Evolutionary conservation across 2,113 vertebrate genomes (phyloP), one percentile per base, ranked within the genome.

Genomic region (Sardina pilchardus): DNA sequence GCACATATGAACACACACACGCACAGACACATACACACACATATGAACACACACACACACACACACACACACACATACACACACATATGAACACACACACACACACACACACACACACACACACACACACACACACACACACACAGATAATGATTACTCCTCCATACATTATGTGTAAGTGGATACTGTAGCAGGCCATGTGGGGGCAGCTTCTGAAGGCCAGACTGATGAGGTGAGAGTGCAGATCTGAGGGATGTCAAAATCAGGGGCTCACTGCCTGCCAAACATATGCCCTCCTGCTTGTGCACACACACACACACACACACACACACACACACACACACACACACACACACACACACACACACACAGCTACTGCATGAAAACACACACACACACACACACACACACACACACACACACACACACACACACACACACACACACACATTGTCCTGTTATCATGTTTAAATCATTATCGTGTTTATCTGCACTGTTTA

Each of bases 61-160:
- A 6, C 56, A 63, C 67, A 63, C 81, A 47, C 82, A 56, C 43
- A 67, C 81, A 88, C 86, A 83, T 86, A 82, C 75, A 47, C 80
- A 83, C 78, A 87, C 86, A 86, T 78, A 48, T 71, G n/a, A 1
- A 6, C 24, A n/a, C 56, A 63, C 4, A 63, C 21, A n/a, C 24
- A 63, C 21, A 8, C 53, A 59, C 17, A n/a, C 53, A 59, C 53
- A 59, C 8, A n/a, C 53, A 21, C 53, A 83, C 82, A 85, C 56
- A 63, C 56, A 24, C 56, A 24, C 19, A 24, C 24, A 26, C 56
- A 63, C 56, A 63, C 56, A 63, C 24, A 6, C 56, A 63, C 56
- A 63, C 4, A 63, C 56, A 63, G 21, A 63, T 26, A 63, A 67
- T 67, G 59, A 67, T 67, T 67, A 67, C 59, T 67, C 5, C 59